Evolutionary conservation across 1,140 invertebrate genomes (phyloP), one percentile per base, ranked within the genome.

Genomic region (Drosophila albomicans): DNA sequence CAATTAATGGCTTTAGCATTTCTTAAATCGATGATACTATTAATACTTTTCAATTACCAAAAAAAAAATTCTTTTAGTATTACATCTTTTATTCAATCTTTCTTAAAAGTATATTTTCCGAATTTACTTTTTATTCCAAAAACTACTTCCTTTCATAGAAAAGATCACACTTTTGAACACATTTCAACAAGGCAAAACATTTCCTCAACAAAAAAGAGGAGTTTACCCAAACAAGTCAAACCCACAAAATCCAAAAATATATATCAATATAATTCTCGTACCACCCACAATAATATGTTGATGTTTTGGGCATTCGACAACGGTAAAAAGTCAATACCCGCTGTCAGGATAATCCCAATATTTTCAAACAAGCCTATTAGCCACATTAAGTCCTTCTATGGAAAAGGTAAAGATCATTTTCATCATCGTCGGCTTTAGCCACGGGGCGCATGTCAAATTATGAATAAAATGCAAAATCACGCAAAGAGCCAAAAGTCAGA

Each of bases 381-480:
- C 70, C 78, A 73, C 73, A 74, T 82, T 78, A 82, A 86, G 86
- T 90, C 86, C 81, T 91, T 91, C 90, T 85, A 72, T 81, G 78
- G 78, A 89, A 92, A 81, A 71, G 72, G 35, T 58, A 64, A 51
- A 76, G 68, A 92, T 91, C 79, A 82, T 91, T 91, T 89, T 92
- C 91, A 92, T 92, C 87, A 92, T 92, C 91, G 75, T 88, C 91
- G 82, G 91, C 78, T 86, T 91, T 75, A 91, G 91, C 91, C 81
- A 87, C 84, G 91, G 91, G 87, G 87, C 84, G 84, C 91, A 91
- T 84, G 91, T 92, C 91, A 91, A 92, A 88, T 91, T 91, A 88
- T 91, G 70, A 86, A 90, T 90, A 90, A 90, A 89, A 86, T 86
- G 86, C 86, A 90, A 82, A 90, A 86, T 90, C 86, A 90, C 79